Evolutionary conservation across 2,888 invertebrate genomes (phyloP), one percentile per base, ranked within the genome.

Genomic region (Prostheceraeus crozeri): DNA sequence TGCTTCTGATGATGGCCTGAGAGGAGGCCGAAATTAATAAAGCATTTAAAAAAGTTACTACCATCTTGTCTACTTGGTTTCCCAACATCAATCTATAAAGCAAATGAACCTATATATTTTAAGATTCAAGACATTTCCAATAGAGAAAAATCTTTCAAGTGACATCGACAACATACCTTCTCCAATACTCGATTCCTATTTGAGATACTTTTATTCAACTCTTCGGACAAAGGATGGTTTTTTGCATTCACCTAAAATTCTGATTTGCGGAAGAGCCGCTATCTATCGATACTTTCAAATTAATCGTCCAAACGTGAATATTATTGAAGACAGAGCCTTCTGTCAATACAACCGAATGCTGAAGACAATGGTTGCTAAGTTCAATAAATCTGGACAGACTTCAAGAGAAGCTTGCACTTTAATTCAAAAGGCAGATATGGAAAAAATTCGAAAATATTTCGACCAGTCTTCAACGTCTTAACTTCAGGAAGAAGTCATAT

Each of bases 401-500:
- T 28, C 23, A 48, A 48, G 27, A 48, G 28, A 48, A 48, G 48
- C 28, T 28, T 48, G 28, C 28, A 28, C 48, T 19, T 25, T 48
- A 48, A 48, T 23, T 48, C 27, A 48, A 48, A 48, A 28, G 48
- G 28, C 23, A 25, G 48, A 48, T 48, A 48, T 48, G 48, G 48
- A 25, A 48, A 48, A 48, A 23, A 48, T 6, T 10, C 23, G 28
- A 25, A 25, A 48, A 30, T 48, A 48, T 48, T 48, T 48, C 28
- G n/a, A 48, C 48, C 23, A 30, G 48, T 28, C 6, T 48, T 48
- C 48, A 48, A 25, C 48, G 27, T 33, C 31, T 4, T 33, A 11
- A 55, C 55, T 55, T 28, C 55, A 55, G 48, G 21, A 52, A 25
- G 55, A 55, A 40, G 21, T 55, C 8, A 55, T 55, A 14, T 55